These are phyloP conservation scores for Ophion slaviceki DNA, from an alignment of 2,888 invertebrate genomes.

Conservation along the genomic window DNA sequence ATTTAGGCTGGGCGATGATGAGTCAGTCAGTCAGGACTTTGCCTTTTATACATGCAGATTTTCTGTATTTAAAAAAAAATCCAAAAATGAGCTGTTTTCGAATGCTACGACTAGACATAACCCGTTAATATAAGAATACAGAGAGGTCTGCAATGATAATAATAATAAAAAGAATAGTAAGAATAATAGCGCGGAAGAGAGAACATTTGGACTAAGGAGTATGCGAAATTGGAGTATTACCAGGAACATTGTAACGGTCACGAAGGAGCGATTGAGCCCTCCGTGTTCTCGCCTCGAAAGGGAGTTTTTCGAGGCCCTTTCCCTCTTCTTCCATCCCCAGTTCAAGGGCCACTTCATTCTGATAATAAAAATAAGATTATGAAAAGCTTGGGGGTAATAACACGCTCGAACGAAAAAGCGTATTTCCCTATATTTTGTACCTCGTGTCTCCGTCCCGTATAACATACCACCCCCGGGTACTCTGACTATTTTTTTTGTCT, in stretches of 20 bases:
- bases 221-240: conserved; percentile 44
- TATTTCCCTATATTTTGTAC: conserved; percentile 6
- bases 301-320: neutral
- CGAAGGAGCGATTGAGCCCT: conserved; percentile 58
- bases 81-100: too few species aligned
- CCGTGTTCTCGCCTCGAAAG: neutral
- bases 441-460: neutral
- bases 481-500: neutral
- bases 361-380: conserved; percentile 61
- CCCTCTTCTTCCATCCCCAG: neutral
- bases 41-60: too few species aligned
- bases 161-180: conserved; percentile 32
- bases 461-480: too few species aligned
- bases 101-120: too few species aligned
- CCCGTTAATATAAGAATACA: neutral
- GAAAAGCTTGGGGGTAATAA: conserved; percentile 39
- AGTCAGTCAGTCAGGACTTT: too few species aligned
- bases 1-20: too few species aligned
- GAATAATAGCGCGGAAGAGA: conserved; percentile 35
- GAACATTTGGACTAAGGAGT: conserved; percentile 60
- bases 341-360: conserved; percentile 43
- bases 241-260: conserved; percentile 59
- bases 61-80: too few species aligned
- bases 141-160: conserved; percentile 2
- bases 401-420: neutral